phyloP scores from a whole-genome alignment of 2,797 vertebrate genomes.

The Oreortyx pictus region DNA sequence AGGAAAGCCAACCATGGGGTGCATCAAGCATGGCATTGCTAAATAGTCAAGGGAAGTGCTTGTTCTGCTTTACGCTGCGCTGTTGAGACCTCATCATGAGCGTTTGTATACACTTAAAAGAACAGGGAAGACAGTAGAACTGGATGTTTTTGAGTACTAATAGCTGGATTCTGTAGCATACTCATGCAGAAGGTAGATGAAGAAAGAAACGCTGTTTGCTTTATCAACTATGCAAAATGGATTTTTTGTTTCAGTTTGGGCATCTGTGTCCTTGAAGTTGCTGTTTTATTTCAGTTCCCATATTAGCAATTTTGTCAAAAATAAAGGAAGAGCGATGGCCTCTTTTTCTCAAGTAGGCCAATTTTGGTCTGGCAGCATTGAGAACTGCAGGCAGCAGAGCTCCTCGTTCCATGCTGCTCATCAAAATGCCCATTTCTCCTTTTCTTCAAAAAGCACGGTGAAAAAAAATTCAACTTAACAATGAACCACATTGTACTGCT shows the following conservation, averaged over 20 bases:
- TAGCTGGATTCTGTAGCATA: not conserved
- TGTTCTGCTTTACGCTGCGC: no score
- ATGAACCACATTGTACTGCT: not conserved
- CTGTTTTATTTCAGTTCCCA: not conserved
- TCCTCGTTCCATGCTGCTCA: not conserved
- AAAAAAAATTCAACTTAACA: not conserved
- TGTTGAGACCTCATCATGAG: no score
- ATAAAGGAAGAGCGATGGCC: not conserved
- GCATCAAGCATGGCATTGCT: no score
- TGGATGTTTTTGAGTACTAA: not conserved
- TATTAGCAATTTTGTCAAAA: not conserved
- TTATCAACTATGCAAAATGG: not conserved
- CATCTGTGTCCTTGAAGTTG: no score
- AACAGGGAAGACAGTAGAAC: not conserved
- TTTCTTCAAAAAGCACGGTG: not conserved
- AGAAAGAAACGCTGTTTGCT: not conserved
- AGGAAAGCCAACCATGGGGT: no score
- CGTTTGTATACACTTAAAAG: not conserved
- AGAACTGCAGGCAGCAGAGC: not conserved
- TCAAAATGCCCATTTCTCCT: not conserved
- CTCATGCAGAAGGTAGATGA: not conserved
- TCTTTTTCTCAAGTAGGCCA: not conserved
- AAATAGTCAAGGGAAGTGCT: no score
- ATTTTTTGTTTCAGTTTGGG: not conserved
- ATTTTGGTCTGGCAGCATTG: not conserved